Percentiles rank a stretch among this genome's conserved stretches.
Conservation (phyloP, 1,140 invertebrate species). For the Himalopsyche phryganea region DNA sequence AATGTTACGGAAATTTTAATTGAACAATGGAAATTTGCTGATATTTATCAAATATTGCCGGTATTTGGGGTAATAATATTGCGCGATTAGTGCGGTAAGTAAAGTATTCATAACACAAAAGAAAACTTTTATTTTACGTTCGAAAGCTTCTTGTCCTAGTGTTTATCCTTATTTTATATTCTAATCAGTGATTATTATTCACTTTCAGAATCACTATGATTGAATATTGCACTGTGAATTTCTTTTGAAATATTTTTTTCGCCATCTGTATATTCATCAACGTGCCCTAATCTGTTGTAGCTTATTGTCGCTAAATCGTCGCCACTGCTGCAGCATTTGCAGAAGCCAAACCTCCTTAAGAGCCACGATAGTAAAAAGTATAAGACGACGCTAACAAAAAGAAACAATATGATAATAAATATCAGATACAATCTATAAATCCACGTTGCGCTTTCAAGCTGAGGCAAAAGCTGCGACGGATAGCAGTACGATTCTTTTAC, state of each 20-base stretch:
- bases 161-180: too few relatives aligned
- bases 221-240: conserved; percentile 25
- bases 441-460: conserved; percentile 39
- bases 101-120: too few relatives aligned
- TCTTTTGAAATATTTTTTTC: conserved; percentile 19
- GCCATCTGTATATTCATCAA: not conserved
- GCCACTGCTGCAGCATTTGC: not conserved
- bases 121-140: too few relatives aligned
- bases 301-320: conserved; percentile 5
- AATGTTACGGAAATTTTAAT: too few relatives aligned
- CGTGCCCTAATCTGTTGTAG: conserved; percentile 26
- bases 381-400: conserved; percentile 7
- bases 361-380: conserved; percentile 25
- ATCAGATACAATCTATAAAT: conserved; percentile 37
- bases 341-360: conserved; percentile 4
- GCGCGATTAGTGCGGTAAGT: too few relatives aligned
- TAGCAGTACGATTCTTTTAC: conserved; percentile 43
- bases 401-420: conserved; percentile 32
- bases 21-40: too few relatives aligned
- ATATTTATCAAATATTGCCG: too few relatives aligned
- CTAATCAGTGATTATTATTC: conserved; percentile 1
- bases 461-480: conserved; percentile 36
- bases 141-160: too few relatives aligned
- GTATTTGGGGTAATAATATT: too few relatives aligned
- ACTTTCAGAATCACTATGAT: conserved; percentile 27